Evolutionary conservation across 2,113 vertebrate species (phyloP), one percentile per base, ranked within the genome.

Genomic region (Pogonocichla stellata): DNA sequence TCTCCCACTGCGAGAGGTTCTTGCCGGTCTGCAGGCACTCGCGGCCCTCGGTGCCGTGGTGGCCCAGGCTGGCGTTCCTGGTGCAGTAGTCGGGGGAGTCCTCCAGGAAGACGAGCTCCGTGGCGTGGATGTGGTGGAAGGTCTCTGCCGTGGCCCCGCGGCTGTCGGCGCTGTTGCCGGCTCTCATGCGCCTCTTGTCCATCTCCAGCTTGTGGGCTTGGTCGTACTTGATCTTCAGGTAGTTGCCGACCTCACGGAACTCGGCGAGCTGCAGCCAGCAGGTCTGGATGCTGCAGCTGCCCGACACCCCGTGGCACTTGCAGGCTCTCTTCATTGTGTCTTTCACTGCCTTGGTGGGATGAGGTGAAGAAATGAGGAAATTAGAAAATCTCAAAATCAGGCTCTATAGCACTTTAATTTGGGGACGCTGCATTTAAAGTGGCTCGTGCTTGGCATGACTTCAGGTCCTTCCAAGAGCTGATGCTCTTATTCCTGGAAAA

Each of bases 271-370:
- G 99, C 96, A 99, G 98, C 99, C 99, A 99, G 88, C 99, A 99
- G 1, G 99, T 99, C 94, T 99, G 99, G 88, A 99, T 97, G 95
- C 98, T 99, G 97, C 99, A 99, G 97, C 99, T 99, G 77, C 99
- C 99, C 0, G 99, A 99, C 81, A 99, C 99, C 8, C 99, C 99
- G 2, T 99, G 99, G 60, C 99, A 99, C 92, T 99, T 99, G 86
- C 99, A 99, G 31, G 98, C 97, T 96, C 97, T 98, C 93, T 98
- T 99, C 99, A 99, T 99, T 0, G 99, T 99, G 42, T 98, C 95
- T 96, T 98, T 99, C 54, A 99, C 98, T 1, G 99, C 99, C 99
- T 99, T 9, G 50, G 62, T 40, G 65, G 70, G 42, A 57, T 54
- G 64, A 78, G 53, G 82, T 6, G 77, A 81, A 86, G 33, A 66